Base-by-base conservation (phyloP, 2,797 vertebrate species). In the Catharus ustulatus region DNA sequence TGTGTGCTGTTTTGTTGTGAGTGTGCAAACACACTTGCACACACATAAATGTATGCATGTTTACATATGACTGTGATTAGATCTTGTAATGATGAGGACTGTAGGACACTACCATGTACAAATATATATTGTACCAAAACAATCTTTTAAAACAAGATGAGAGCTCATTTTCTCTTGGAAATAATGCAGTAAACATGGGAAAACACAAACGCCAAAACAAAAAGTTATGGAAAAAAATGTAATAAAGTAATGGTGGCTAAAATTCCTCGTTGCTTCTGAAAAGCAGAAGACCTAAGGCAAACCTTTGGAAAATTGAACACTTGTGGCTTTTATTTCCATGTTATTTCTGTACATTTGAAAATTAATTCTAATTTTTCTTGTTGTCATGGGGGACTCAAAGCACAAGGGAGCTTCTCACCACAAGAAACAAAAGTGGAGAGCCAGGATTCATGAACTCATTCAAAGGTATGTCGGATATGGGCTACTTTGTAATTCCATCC, bases 381-480 rank as follows among this genome's bases (percentile, higher is more conserved):
- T 43, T 93, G 89, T 10, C 36, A 51, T 49, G 5, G 88, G 97
- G 97, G 75, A 94, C 54, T 92, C 76, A 51, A 96, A 97, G 93
- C 69, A 95, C 77, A 97, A 94, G 94, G 83, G 93, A 76, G 40
- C 80, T 87, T 94, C 98, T 48, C 89, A 95, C 38, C 84, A 90
- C 13, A 95, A 95, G 46, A 97, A 95, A 92, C 92, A 93, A 18
- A 97, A 97, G 45, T 95, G 98, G 16, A 94, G 55, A 67, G 94
- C 97, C 85, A 95, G 97, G 85, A 96, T 97, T 71, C 96, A 97
- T 76, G 94, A 97, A 38, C 89, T 94, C 59, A 97, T 98, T 78
- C 97, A 97, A 86, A 98, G 97, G 98, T 99, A 97, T 11, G 97
- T 96, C 75, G 78, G 52, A 96, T 90, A 84, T 59, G 75, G 85